These are phyloP conservation scores for Drosophila cardini DNA, from an alignment of 1,140 invertebrate genomes.

Conservation along the genomic window DNA sequence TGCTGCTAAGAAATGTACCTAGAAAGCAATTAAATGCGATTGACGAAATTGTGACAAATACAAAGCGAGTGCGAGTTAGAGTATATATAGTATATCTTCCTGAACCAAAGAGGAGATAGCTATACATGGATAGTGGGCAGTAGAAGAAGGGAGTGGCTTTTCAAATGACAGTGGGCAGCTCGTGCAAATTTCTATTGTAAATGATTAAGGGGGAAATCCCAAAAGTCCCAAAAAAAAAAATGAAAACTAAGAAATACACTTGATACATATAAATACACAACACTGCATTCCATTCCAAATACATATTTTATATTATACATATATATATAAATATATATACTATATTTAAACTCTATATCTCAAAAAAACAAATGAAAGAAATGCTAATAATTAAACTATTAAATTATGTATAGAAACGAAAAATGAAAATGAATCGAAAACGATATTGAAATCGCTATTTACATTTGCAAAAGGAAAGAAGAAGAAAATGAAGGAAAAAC, in stretches of 20 bases:
- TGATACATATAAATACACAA: slow-evolving; percentile 52
- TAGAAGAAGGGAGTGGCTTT: slow-evolving; percentile 7
- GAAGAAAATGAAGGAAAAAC: slow-evolving; percentile 32
- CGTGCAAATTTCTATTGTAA: slow-evolving; percentile 42
- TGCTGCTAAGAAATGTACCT: slow-evolving; percentile 71
- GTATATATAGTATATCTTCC: slow-evolving; percentile 3
- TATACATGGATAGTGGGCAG: not conserved
- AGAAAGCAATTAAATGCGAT: slow-evolving; percentile 81
- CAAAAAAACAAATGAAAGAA: slow-evolving; percentile 56
- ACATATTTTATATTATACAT: slow-evolving; percentile 79
- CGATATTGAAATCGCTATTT: slow-evolving; percentile 48
- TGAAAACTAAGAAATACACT: slow-evolving; percentile 10
- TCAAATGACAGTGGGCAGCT: slow-evolving; percentile 11
- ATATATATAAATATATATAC: slow-evolving; percentile 52
- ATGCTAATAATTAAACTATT: slow-evolving; percentile 46
- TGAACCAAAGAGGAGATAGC: slow-evolving; percentile 1
- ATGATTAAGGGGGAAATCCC: slow-evolving; percentile 10
- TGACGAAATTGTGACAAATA: slow-evolving; percentile 81
- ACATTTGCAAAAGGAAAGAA: slow-evolving; percentile 31
- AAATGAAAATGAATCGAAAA: slow-evolving; percentile 11
- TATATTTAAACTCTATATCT: slow-evolving; percentile 68
- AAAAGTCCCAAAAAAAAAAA: not conserved
- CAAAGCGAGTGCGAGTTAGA: slow-evolving; percentile 35
- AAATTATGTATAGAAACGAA: slow-evolving; percentile 51
- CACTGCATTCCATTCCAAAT: slow-evolving; percentile 71